phyloP scores from a whole-genome alignment of 2,113 vertebrate genomes.

The Orycteropus afer region DNA sequence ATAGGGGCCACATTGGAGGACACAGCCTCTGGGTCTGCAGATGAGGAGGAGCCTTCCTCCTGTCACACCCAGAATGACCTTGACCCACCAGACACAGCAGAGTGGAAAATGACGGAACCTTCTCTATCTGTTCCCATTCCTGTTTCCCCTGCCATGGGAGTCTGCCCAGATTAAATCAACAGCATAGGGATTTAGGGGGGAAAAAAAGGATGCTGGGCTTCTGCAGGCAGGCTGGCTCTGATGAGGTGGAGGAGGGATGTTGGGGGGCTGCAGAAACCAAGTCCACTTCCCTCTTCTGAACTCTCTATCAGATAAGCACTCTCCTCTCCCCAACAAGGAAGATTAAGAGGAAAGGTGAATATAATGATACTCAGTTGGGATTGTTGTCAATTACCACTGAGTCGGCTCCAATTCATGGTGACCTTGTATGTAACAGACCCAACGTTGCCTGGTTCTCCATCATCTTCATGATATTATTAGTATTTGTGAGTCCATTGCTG shows the following conservation, averaged over 20 bases:
- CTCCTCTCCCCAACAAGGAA: fast-evolving
- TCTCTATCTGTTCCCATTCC: background rate
- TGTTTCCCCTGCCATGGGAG: fast-evolving
- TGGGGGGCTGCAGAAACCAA: background rate
- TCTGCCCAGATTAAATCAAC: too few relatives aligned
- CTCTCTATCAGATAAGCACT: background rate
- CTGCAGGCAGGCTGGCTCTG: fast-evolving
- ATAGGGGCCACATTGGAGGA: background rate
- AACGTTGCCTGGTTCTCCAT: background rate
- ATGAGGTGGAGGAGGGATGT: fast-evolving
- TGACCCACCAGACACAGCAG: background rate
- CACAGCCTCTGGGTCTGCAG: background rate
- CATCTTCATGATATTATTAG: background rate
- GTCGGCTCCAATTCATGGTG: too few relatives aligned
- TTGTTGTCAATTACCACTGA: too few relatives aligned
- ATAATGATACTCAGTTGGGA: fast-evolving
- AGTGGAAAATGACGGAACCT: fast-evolving
- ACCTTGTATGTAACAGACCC: background rate
- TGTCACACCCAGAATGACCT: background rate
- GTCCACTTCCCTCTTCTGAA: background rate
- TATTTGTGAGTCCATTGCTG: background rate
- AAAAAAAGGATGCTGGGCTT: too few relatives aligned
- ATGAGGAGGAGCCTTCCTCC: background rate
- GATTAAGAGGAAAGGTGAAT: fast-evolving
- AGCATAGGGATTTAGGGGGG: fast-evolving